A percentile compares a stretch with the other conserved stretches of the same genome.
These are phyloP conservation scores for Leuctra nigra DNA, from an alignment of 2,888 invertebrate genomes.

Conservation along the genomic window DNA sequence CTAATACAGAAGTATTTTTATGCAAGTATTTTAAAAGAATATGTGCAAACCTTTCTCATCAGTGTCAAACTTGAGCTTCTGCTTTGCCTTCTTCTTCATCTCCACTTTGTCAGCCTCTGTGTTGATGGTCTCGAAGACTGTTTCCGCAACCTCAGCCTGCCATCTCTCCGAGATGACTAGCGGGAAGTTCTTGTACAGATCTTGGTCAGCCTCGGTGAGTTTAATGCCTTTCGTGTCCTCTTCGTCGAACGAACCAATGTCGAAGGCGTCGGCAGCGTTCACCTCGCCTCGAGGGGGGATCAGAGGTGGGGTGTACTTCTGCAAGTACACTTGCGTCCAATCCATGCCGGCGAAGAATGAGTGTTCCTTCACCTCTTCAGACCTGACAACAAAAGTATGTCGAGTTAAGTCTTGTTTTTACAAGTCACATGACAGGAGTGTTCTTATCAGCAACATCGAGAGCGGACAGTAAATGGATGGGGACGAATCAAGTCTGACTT, in stretches of 20 bases:
- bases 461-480: no score
- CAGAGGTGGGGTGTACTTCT: conserved; percentile 96
- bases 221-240: conserved; percentile 99
- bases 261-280: conserved; percentile 99
- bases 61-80: conserved; percentile 88
- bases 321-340: conserved; percentile 98
- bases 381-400: conserved; percentile 53
- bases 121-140: conserved; percentile 97
- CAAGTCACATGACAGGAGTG: no score
- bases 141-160: conserved; percentile 98
- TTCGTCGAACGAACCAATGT: conserved; percentile 99
- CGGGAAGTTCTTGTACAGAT: conserved; percentile 97
- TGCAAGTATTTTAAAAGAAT: no score
- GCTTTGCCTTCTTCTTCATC: conserved; percentile 88
- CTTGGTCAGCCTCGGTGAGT: conserved; percentile 94
- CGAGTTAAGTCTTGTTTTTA: no score
- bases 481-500: no score
- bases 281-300: conserved; percentile 99
- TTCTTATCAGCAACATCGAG: no score
- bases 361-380: conserved; percentile 96
- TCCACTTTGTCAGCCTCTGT: conserved; percentile 95
- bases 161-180: conserved; percentile 98
- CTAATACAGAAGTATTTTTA: no score
- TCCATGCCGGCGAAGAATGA: conserved; percentile 96
- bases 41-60: conserved; percentile 75